These are phyloP conservation scores for Darevskia nairensis DNA, from an alignment of 2,797 vertebrate genomes.

Conservation along the genomic window DNA sequence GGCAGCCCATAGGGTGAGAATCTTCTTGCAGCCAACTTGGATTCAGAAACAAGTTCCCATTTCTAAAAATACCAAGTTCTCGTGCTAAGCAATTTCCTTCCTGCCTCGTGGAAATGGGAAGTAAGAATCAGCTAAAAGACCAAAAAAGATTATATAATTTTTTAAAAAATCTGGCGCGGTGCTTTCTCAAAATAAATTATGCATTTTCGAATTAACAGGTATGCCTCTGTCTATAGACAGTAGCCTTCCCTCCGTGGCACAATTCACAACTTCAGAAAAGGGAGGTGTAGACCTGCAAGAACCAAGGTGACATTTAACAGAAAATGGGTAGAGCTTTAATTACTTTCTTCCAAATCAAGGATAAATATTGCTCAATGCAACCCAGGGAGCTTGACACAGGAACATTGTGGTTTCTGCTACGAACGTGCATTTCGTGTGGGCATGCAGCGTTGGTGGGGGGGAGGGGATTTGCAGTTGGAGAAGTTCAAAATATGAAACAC, in stretches of 20 bases:
- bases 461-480: neutral
- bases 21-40: neutral
- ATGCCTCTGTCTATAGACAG: constrained; percentile 36
- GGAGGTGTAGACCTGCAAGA: neutral
- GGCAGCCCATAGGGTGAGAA: too few relatives aligned
- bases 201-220: constrained; percentile 26
- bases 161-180: neutral
- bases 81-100: neutral
- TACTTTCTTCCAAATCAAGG: neutral
- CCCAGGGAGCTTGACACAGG: rapidly evolving
- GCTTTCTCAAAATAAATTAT: constrained; percentile 28
- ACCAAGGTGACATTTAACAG: constrained; percentile 57
- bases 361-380: neutral
- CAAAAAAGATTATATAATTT: too few relatives aligned
- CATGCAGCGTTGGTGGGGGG: neutral
- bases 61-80: neutral
- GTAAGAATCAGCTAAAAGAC: neutral
- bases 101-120: rapidly evolving
- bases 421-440: neutral
- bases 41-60: neutral
- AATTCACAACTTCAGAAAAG: constrained; percentile 6
- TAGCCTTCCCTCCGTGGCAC: neutral
- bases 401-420: neutral
- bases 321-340: constrained; percentile 32
- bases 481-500: neutral